A percentile compares a stretch with the other conserved stretches of the same genome.
phyloP scores from a whole-genome alignment of 1,140 invertebrate species.

The Mycetomoellerius zeteki region DNA sequence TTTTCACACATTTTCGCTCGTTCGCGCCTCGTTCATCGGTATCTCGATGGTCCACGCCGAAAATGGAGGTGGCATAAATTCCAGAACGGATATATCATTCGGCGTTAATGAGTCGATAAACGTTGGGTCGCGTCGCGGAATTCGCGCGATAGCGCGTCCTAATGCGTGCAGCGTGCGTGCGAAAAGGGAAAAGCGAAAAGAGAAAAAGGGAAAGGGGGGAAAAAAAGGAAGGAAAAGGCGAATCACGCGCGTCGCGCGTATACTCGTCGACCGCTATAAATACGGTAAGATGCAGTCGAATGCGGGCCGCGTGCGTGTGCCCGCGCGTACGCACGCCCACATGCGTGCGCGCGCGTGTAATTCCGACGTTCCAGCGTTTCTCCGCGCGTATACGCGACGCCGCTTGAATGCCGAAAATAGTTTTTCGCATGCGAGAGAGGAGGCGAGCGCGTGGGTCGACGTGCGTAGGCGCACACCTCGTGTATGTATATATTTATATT shows the following conservation, averaged over 20 bases:
- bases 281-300: constrained; percentile 62
- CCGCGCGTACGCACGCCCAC: not conserved
- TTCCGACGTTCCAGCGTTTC: constrained; percentile 62
- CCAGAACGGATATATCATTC: not conserved
- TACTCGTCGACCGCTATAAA: constrained; percentile 51
- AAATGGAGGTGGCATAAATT: constrained; percentile 24
- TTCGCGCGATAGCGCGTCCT: not conserved
- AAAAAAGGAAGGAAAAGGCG: not conserved
- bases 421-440: constrained; percentile 49
- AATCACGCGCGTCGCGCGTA: constrained; percentile 52
- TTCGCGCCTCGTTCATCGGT: not conserved
- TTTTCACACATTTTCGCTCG: constrained; percentile 9
- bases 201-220: not conserved
- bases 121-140: not conserved
- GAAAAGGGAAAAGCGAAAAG: not conserved
- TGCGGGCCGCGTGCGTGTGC: constrained; percentile 45
- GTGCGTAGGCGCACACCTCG: constrained; percentile 50
- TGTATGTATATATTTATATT: not conserved
- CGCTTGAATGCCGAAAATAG: constrained; percentile 63
- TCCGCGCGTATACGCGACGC: constrained; percentile 40
- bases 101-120: constrained; percentile 38
- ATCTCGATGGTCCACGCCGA: not conserved
- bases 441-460: constrained; percentile 47
- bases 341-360: constrained; percentile 38
- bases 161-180: not conserved